A percentile compares a stretch with the other conserved stretches of the same genome.
These are phyloP conservation scores for Corydoras maculifer DNA, from an alignment of 2,113 vertebrate species.

Conservation along the genomic window DNA sequence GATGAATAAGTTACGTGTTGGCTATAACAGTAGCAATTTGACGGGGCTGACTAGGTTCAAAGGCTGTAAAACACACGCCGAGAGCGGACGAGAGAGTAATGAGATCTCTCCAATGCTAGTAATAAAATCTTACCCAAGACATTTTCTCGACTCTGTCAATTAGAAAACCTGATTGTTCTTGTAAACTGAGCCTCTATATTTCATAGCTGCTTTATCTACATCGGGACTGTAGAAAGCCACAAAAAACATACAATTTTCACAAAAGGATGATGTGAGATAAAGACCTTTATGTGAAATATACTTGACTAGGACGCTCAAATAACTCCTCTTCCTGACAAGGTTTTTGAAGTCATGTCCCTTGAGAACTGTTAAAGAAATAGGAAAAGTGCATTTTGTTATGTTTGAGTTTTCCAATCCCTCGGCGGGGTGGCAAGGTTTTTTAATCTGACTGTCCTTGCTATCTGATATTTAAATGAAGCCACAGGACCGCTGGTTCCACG, in stretches of 20 bases:
- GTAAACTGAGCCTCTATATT: conserved; percentile 46
- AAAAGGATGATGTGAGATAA: neutral
- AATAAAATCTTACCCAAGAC: conserved; percentile 56
- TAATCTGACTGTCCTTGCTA: conserved; percentile 57
- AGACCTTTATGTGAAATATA: too few relatives aligned
- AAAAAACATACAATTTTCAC: conserved; percentile 6
- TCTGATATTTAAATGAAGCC: conserved; percentile 68
- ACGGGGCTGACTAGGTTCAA: conserved; percentile 39
- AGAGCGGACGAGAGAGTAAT: conserved; percentile 48
- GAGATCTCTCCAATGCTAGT: conserved; percentile 49
- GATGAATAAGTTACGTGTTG: conserved; percentile 42
- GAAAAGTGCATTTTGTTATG: conserved; percentile 47
- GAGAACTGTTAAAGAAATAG: conserved; percentile 42
- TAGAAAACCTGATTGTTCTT: conserved; percentile 49
- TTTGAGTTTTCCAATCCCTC: conserved; percentile 62
- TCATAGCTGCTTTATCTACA: conserved; percentile 36
- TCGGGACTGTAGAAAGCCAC: conserved; percentile 11
- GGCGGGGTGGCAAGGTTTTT: conserved; percentile 47
- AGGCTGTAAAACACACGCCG: conserved; percentile 54
- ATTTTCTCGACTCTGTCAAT: conserved; percentile 49
- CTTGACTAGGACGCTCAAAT: too few relatives aligned
- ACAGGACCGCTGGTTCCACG: conserved; percentile 59
- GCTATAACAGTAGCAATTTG: conserved; percentile 52
- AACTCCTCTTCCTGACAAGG: too few relatives aligned
- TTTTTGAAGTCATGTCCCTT: conserved; percentile 8